Conservation (phyloP, 2,797 vertebrate genomes). For the Pteronotus mesoamericanus region DNA sequence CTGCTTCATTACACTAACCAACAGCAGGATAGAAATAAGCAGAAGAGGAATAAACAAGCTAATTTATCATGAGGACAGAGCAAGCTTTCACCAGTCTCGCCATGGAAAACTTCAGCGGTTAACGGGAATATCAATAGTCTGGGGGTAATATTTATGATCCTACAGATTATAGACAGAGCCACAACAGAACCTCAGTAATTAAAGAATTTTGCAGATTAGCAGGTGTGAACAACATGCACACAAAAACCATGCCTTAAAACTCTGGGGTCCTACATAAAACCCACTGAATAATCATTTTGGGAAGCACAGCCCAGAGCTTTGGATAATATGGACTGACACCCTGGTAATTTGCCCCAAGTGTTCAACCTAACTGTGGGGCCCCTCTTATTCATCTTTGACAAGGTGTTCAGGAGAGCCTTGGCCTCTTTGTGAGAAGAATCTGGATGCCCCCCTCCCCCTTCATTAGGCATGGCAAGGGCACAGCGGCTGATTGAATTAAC, state of each 20-base stretch:
- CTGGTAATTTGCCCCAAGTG: slow-evolving; percentile 69
- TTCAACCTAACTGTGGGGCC: slow-evolving; percentile 52
- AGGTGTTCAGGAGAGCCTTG: slow-evolving; percentile 62
- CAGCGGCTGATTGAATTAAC: slow-evolving; percentile 73
- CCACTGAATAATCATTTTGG: slow-evolving; percentile 25
- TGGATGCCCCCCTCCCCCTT: slow-evolving; percentile 41
- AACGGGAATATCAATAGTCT: slow-evolving; percentile 58
- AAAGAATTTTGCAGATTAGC: slow-evolving; percentile 27
- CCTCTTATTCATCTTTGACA: slow-evolving; percentile 66
- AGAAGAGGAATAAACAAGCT: slow-evolving; percentile 90
- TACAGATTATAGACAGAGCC: slow-evolving; percentile 39
- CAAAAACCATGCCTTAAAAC: neutral
- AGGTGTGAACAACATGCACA: slow-evolving; percentile 49
- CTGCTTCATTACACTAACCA: slow-evolving; percentile 95
- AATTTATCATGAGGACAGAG: slow-evolving; percentile 85
- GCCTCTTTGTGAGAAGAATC: slow-evolving; percentile 61
- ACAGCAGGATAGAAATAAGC: slow-evolving; percentile 87
- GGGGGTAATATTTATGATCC: slow-evolving; percentile 58
- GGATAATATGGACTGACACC: slow-evolving; percentile 47
- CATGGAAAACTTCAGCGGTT: slow-evolving; percentile 49
- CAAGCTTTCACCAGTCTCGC: slow-evolving; percentile 63
- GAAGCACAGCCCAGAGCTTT: slow-evolving; percentile 21
- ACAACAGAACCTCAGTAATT: slow-evolving; percentile 11
- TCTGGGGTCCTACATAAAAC: slow-evolving; percentile 16
- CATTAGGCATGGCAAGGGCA: slow-evolving; percentile 68